phyloP scores from a whole-genome alignment of 2,888 invertebrate species.

The Philonicus albiceps region DNA sequence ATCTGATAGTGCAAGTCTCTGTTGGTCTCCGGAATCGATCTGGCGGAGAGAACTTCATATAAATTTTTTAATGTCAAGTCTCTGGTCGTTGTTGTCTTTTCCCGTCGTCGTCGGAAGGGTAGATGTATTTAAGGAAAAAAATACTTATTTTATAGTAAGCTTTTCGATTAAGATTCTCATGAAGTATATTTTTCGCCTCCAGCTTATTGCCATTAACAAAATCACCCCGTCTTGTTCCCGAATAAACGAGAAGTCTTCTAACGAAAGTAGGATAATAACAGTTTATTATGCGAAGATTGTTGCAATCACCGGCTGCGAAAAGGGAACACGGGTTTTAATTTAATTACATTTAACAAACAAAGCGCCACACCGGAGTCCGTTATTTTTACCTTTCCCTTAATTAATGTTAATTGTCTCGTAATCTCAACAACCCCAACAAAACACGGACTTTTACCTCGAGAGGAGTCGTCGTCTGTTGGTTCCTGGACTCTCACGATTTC shows the following conservation, averaged over 20 bases:
- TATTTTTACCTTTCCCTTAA: constrained; percentile 37
- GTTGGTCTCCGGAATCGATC: neutral
- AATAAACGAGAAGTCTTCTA: neutral
- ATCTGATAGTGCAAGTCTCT: neutral
- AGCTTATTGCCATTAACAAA: neutral
- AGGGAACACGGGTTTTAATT: constrained; percentile 32
- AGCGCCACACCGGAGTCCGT: constrained; percentile 14
- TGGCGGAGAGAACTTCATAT: neutral
- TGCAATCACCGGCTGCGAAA: constrained; percentile 3
- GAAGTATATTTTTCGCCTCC: neutral
- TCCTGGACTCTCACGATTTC: neutral
- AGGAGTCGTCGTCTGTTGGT: neutral
- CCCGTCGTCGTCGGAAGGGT: neutral
- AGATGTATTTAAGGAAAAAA: neutral
- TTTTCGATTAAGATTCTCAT: neutral
- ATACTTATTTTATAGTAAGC: neutral
- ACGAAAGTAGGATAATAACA: neutral
- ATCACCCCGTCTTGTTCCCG: neutral
- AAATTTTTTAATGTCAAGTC: neutral
- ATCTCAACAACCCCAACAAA: constrained; percentile 22
- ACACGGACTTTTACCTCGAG: neutral
- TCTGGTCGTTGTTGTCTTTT: neutral
- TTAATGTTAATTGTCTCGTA: constrained; percentile 41
- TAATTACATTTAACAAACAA: constrained; percentile 39
- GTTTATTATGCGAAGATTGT: neutral